phyloP scores from a whole-genome alignment of 2,113 vertebrate species.

The human region DNA sequence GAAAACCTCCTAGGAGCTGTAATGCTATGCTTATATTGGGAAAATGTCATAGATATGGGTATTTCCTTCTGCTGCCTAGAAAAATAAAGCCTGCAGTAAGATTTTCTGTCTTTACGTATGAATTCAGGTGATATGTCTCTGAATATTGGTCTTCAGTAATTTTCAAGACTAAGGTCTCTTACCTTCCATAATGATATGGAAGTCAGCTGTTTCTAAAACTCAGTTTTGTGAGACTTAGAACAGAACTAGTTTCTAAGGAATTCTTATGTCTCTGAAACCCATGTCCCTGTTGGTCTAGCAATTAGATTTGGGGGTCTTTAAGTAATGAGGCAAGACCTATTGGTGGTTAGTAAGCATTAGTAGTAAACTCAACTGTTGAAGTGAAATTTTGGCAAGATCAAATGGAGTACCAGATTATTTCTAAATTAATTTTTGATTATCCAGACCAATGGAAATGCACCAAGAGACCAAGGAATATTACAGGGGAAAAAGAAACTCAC shows the following conservation, averaged over 20 bases:
- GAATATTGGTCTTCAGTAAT: not conserved
- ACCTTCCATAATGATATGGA: not conserved
- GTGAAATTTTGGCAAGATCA: conserved; percentile 3
- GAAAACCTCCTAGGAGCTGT: not conserved
- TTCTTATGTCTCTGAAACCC: not conserved
- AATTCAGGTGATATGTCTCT: not conserved
- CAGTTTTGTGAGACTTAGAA: not conserved
- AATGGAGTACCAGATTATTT: not conserved
- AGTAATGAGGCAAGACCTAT: not conserved
- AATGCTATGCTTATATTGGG: not conserved
- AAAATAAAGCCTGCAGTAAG: not conserved
- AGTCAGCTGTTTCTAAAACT: not conserved
- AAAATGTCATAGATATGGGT: not conserved
- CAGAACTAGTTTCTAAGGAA: conserved; percentile 1
- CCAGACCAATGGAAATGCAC: not conserved
- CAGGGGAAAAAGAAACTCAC: not conserved
- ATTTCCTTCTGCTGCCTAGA: not conserved
- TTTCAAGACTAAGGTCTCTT: conserved; percentile 10
- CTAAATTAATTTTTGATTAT: conserved; percentile 32
- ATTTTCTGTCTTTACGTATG: not conserved
- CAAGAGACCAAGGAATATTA: not conserved
- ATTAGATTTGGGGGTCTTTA: not conserved
- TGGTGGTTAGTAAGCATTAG: not conserved
- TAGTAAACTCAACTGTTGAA: not conserved
- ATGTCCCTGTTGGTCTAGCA: not conserved